Evolutionary conservation across 2,797 vertebrate genomes (phyloP).

Genomic region (Acanthurus leucopareius): DNA sequence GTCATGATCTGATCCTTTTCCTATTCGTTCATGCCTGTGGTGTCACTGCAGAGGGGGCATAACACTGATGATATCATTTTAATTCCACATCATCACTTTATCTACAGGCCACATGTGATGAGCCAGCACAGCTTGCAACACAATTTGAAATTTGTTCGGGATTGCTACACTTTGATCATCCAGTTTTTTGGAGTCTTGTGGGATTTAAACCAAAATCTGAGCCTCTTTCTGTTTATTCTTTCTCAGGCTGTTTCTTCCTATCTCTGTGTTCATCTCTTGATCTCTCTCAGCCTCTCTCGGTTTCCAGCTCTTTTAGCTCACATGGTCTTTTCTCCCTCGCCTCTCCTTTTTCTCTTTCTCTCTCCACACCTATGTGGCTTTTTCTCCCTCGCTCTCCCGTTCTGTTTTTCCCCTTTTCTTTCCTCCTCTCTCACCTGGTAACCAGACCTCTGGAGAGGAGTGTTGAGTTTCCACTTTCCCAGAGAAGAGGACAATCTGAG

Average conservation of each 20-base stretch:
- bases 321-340: constrained; percentile 47
- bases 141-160: constrained; percentile 34
- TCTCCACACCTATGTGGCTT: constrained; percentile 75
- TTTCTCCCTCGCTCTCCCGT: constrained; percentile 45
- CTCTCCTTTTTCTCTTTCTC: constrained; percentile 45
- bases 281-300: constrained; percentile 41
- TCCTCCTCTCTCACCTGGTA: constrained; percentile 84
- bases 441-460: constrained; percentile 85
- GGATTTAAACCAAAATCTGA: constrained; percentile 52
- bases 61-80: constrained; percentile 15
- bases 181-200: constrained; percentile 21
- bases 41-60: constrained; percentile 28
- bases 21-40: not conserved
- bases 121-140: not conserved
- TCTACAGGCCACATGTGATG: constrained; percentile 25
- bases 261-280: constrained; percentile 54
- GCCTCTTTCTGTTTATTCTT: constrained; percentile 54
- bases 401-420: constrained; percentile 75
- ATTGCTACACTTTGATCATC: constrained; percentile 41
- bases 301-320: constrained; percentile 52
- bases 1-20: constrained; percentile 13
- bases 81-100: constrained; percentile 40
- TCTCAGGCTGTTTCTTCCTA: constrained; percentile 52
- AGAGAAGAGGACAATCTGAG: constrained; percentile 87
- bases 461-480: constrained; percentile 89